Evolutionary conservation across 1,140 invertebrate species (phyloP), one percentile per base, ranked within the genome.

Genomic region (Scaptodrosophila lebanonensis): DNA sequence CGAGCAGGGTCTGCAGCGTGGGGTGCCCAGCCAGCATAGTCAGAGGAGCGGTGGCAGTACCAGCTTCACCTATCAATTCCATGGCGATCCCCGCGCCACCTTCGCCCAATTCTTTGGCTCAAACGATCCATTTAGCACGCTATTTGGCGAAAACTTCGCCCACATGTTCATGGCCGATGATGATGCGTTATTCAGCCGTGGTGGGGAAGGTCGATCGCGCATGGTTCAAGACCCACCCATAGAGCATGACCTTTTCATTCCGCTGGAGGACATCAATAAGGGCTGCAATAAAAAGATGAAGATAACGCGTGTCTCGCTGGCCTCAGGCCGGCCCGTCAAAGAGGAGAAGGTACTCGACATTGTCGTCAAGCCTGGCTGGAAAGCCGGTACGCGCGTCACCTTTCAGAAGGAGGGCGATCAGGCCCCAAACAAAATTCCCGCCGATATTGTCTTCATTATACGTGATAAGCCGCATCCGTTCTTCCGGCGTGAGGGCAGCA

Each of bases 271-370:
- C 49, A 91, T 95, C 33, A 86, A 90, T 3, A 89, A 87, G 30
- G 95, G 95, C 6, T 96, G 94, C 70, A 92, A 91, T 0, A 98
- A 98, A 85, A 97, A 96, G 83, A 97, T 98, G 95, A 97, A 96
- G 87, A 97, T 98, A 12, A 95, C 93, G 1, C 89, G 94, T 63
- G 91, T 92, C 66, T 92, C 94, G 3, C 64, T 92, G 1, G 88
- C 89, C 50, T 9, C 5, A 4, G 83, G 89, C 1, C 91, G 94
- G 73, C 88, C 89, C 1, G 90, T 90, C 33, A 93, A 93, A 35
- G 93, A 97, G 82, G 94, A 96, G 64, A 98, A 98, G 88, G 91
- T 97, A 20, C 88, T 98, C 0, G 95, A 94, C 0, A 96, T 98
- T 27, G 93, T 92, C 43, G 93, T 98, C 0, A 96, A 96, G 82